A percentile compares a stretch with the other conserved stretches of the same genome.
phyloP scores from a whole-genome alignment of 2,888 invertebrate species.

The Athrips mouffetella region DNA sequence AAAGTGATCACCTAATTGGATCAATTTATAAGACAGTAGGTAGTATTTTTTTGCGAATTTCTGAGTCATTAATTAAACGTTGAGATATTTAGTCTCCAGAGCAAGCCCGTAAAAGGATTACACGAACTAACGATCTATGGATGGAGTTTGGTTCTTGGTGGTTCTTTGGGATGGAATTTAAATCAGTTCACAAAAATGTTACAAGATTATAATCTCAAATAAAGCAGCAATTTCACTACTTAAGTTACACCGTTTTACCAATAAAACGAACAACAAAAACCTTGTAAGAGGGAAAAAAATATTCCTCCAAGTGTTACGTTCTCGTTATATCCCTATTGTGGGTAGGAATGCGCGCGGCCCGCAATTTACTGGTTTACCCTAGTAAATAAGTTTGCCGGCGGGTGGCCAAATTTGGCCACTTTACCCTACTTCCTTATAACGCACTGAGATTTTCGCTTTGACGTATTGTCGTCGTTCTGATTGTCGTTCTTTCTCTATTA shows the following conservation, averaged over 20 bases:
- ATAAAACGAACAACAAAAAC: conserved; percentile 3
- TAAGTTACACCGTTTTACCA: neutral
- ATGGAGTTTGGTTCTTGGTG: no score
- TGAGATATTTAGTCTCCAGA: no score
- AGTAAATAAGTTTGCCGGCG: conserved; percentile 20
- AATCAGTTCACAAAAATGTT: no score
- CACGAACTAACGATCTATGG: no score
- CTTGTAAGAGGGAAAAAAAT: conserved; percentile 11
- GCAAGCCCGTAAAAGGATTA: no score
- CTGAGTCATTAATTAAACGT: no score
- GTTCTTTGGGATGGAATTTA: no score
- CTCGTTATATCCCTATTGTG: conserved; percentile 20
- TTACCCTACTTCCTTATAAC: conserved; percentile 13
- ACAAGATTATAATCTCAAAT: no score
- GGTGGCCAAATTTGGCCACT: conserved; percentile 16
- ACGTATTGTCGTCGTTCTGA: conserved; percentile 11
- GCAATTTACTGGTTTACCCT: conserved; percentile 18
- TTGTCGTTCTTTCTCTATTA: neutral
- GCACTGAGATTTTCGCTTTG: conserved; percentile 8
- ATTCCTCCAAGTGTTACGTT: conserved; percentile 11
- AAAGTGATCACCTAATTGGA: no score
- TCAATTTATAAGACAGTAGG: no score
- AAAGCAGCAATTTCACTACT: neutral
- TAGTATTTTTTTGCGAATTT: no score
- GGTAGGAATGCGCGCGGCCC: conserved; percentile 16